Conservation (phyloP, 2,113 vertebrate genomes). For the Bambusicola thoracicus region DNA sequence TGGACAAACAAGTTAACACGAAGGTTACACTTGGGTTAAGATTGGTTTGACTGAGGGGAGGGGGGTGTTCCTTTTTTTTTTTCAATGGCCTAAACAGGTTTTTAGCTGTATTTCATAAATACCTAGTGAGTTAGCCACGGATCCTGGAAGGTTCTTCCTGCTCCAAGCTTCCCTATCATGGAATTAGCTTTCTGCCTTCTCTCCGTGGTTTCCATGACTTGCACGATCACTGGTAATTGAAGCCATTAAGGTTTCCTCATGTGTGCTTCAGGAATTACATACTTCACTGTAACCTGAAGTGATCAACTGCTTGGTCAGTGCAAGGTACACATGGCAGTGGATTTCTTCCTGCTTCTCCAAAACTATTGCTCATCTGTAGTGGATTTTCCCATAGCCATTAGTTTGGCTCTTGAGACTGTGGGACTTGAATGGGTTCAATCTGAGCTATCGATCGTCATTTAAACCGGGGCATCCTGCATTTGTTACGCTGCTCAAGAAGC, state of each 20-base stretch:
- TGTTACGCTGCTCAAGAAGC: not conserved
- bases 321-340: not conserved
- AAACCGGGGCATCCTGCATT: not conserved
- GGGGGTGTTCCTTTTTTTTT: fast-evolving
- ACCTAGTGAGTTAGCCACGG: fast-evolving
- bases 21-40: not conserved
- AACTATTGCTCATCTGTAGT: not conserved
- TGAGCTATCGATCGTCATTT: not conserved
- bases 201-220: not conserved
- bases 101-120: not conserved
- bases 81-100: not conserved
- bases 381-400: not conserved
- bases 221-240: not conserved
- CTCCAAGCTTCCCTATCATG: not conserved
- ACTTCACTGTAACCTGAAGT: not conserved
- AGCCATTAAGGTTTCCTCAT: not conserved
- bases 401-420: not conserved
- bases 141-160: not conserved
- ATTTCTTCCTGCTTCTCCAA: not conserved
- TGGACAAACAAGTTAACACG: constrained; percentile 10
- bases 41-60: not conserved
- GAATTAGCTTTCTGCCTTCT: not conserved
- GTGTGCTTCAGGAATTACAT: constrained; percentile 31
- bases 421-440: not conserved
- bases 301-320: not conserved